phyloP scores from a whole-genome alignment of 2,113 vertebrate species.

The Rhodinocichla rosea region DNA sequence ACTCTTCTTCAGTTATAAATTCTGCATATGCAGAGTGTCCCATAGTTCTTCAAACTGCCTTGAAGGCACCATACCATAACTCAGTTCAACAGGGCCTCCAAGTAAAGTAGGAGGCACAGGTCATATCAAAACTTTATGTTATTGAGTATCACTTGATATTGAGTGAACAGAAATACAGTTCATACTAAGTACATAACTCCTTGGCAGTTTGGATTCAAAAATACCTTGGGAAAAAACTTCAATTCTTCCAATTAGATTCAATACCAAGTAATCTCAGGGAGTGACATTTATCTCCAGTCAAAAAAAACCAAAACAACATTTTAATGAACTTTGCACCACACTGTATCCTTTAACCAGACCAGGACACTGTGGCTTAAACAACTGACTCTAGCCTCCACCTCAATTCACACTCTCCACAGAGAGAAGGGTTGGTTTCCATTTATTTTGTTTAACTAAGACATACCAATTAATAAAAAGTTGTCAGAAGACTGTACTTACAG shows the following conservation, averaged over 20 bases:
- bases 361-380: not conserved
- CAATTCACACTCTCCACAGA: not conserved
- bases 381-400: not conserved
- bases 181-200: not conserved
- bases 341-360: not conserved
- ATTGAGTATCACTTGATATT: rapidly evolving
- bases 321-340: not conserved
- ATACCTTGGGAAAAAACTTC: not conserved
- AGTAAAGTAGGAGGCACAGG: not conserved
- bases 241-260: not conserved
- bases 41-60: not conserved
- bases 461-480: not conserved
- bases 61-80: not conserved
- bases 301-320: not conserved
- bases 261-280: not conserved
- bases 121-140: not conserved
- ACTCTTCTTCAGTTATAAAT: not conserved
- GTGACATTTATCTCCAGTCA: not conserved
- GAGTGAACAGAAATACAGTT: not conserved
- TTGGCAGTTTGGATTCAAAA: not conserved
- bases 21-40: not conserved
- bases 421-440: not conserved
- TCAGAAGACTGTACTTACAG: not conserved
- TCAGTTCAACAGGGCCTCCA: not conserved
- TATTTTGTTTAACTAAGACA: not conserved